Percentiles rank a stretch among this genome's conserved stretches.
phyloP scores from a whole-genome alignment of 1,140 invertebrate genomes.

The Drosophila willistoni region DNA sequence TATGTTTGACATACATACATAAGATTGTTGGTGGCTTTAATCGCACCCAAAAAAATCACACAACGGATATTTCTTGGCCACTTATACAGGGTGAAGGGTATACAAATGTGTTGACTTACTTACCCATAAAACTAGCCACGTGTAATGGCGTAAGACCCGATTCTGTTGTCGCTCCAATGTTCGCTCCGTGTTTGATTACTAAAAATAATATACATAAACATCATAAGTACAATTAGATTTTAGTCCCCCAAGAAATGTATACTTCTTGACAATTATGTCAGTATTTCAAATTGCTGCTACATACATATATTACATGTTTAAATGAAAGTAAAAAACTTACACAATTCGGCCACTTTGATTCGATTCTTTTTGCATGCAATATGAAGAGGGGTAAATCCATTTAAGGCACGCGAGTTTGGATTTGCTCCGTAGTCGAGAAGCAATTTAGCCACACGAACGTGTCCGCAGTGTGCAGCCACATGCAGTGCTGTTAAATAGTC shows the following conservation, averaged over 20 bases:
- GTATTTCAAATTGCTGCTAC: too few relatives aligned
- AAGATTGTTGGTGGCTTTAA: too few relatives aligned
- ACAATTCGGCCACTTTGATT: constrained; percentile 97
- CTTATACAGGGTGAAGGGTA: too few relatives aligned
- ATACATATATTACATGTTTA: too few relatives aligned
- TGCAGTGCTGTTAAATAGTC: constrained; percentile 98
- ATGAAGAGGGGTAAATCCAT: constrained; percentile 99
- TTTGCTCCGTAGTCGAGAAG: constrained; percentile 97
- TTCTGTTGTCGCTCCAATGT: constrained; percentile 88
- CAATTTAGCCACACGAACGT: constrained; percentile 96
- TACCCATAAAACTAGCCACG: constrained; percentile 98
- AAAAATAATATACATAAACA: not conserved
- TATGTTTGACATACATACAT: too few relatives aligned
- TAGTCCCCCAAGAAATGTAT: too few relatives aligned
- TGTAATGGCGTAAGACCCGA: constrained; percentile 97
- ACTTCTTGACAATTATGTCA: too few relatives aligned
- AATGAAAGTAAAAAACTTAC: constrained; percentile 76
- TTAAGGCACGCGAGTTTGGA: constrained; percentile 97
- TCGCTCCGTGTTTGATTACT: constrained; percentile 95
- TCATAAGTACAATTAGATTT: too few relatives aligned
- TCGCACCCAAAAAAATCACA: too few relatives aligned
- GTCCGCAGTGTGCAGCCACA: constrained; percentile 97
- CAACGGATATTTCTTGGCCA: too few relatives aligned
- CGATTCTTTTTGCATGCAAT: constrained; percentile 99
- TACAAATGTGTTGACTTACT: constrained; percentile 2